These are phyloP conservation scores for Bubo scandiacus DNA, from an alignment of 2,113 vertebrate genomes.

Conservation along the genomic window DNA sequence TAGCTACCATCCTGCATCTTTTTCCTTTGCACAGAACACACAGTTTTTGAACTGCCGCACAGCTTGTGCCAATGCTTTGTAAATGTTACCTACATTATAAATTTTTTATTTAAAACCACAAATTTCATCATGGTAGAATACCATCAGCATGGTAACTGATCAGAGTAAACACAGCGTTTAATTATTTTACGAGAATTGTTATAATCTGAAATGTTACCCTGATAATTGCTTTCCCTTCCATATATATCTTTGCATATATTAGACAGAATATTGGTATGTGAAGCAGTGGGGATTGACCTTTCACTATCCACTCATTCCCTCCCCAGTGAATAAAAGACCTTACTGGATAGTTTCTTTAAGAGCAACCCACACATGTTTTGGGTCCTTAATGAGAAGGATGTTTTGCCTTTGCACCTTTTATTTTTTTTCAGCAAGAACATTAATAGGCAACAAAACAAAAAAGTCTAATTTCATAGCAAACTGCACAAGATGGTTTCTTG, in stretches of 20 bases:
- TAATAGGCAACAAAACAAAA: not conserved
- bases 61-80: not conserved
- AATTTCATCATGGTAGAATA: not conserved
- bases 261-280: not conserved
- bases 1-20: not conserved
- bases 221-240: not conserved
- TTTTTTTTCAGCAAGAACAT: not conserved
- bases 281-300: not conserved
- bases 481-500: not conserved
- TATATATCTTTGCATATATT: not conserved
- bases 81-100: not conserved
- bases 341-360: not conserved
- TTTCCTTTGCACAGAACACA: not conserved
- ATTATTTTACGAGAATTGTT: not conserved
- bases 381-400: not conserved
- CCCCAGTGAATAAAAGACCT: not conserved
- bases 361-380: not conserved
- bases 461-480: not conserved
- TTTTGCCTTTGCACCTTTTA: not conserved
- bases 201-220: not conserved
- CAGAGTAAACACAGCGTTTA: not conserved
- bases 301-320: not conserved
- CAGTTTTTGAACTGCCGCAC: not conserved
- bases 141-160: not conserved
- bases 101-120: not conserved